Evolutionary conservation across 2,113 vertebrate species (phyloP).

Genomic region (Gymnocephalus cernua): DNA sequence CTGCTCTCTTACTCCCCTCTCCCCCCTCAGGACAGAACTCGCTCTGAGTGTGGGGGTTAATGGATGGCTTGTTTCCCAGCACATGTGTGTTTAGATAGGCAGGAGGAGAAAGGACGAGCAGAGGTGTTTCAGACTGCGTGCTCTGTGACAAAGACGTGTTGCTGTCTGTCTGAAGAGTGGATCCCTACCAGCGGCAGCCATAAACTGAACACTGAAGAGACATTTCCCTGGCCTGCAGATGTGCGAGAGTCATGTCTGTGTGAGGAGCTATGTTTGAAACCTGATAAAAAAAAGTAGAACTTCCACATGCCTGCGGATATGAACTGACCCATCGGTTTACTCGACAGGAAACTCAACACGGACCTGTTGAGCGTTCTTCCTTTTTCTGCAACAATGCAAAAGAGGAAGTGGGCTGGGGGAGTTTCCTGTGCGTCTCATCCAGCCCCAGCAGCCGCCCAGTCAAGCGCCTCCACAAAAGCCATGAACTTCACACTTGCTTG

Average conservation of each 20-base stretch:
- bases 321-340: conserved; percentile 59
- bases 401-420: conserved; percentile 75
- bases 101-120: conserved; percentile 44
- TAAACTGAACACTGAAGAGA: conserved; percentile 37
- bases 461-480: neutral
- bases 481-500: conserved; percentile 57
- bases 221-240: conserved; percentile 44
- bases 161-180: conserved; percentile 30
- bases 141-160: conserved; percentile 37
- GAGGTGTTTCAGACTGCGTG: conserved; percentile 40
- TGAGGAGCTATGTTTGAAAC: conserved; percentile 39
- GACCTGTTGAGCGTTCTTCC: conserved; percentile 79
- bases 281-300: conserved; percentile 44
- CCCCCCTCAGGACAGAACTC: conserved; percentile 63
- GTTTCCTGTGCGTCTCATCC: conserved; percentile 68
- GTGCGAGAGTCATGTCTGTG: neutral
- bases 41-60: conserved; percentile 71
- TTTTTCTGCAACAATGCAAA: conserved; percentile 80
- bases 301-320: conserved; percentile 68
- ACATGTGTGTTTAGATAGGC: conserved; percentile 59
- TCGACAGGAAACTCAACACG: conserved; percentile 70
- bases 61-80: conserved; percentile 63
- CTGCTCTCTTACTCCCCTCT: conserved; percentile 35
- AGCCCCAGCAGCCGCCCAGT: conserved; percentile 9
- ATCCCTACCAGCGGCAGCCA: conserved; percentile 12